Percentiles rank a stretch among this genome's conserved stretches.
Evolutionary conservation across 1,140 invertebrate genomes (phyloP).

Genomic region (Geopemphigus sp.): DNA sequence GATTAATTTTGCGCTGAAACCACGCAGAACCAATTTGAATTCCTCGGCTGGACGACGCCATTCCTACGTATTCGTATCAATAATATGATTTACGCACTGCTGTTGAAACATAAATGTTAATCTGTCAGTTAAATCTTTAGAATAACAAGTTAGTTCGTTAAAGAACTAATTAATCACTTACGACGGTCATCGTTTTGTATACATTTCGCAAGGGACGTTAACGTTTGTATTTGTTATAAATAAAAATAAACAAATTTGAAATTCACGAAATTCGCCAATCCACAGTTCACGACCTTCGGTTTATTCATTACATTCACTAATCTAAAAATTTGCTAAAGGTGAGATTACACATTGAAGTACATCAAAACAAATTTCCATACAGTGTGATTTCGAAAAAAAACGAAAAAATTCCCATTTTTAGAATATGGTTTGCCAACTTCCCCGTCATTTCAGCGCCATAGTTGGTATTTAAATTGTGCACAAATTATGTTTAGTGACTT

Average conservation of each 20-base stretch:
- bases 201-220: neutral
- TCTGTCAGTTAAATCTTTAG: neutral
- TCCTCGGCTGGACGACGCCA: slow-evolving; percentile 81
- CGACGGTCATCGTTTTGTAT: neutral
- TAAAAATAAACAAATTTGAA: neutral
- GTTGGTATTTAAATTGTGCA: neutral
- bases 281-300: too few species aligned
- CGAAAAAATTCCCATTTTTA: slow-evolving; percentile 3
- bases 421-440: neutral
- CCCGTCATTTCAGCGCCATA: neutral
- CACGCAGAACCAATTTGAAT: slow-evolving; percentile 91
- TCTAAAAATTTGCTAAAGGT: slow-evolving; percentile 2
- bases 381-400: neutral
- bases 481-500: too few species aligned
- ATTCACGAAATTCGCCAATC: neutral
- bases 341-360: slow-evolving; percentile 6
- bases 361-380: slow-evolving; percentile 30
- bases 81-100: neutral
- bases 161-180: neutral
- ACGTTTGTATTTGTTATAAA: neutral
- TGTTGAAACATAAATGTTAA: neutral
- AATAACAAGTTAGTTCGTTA: neutral
- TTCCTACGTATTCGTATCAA: slow-evolving; percentile 57
- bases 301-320: neutral
- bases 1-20: slow-evolving; percentile 94